phyloP scores from a whole-genome alignment of 2,888 invertebrate genomes.

The Cerceris rybyensis region DNA sequence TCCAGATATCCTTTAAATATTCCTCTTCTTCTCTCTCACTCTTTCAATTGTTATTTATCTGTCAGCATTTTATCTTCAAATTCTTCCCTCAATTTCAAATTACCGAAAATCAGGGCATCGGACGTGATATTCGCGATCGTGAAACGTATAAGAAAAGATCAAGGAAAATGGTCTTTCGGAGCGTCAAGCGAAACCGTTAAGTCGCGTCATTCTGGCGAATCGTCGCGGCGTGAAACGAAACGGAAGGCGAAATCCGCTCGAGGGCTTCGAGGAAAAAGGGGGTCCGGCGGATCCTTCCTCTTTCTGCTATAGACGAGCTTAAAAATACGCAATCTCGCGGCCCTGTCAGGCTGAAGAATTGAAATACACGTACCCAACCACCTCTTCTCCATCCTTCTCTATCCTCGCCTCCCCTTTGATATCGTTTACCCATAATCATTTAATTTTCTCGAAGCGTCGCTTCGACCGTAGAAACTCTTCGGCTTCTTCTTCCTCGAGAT shows the following conservation, averaged over 20 bases:
- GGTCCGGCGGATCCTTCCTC: conserved; percentile 50
- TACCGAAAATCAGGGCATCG: background rate
- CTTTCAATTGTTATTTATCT: background rate
- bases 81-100: background rate
- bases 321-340: conserved; percentile 82
- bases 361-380: conserved; percentile 77
- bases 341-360: conserved; percentile 82
- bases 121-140: conserved; percentile 11
- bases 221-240: conserved; percentile 80
- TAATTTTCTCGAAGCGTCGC: conserved; percentile 76
- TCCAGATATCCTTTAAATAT: background rate
- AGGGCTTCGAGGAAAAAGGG: conserved; percentile 49
- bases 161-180: conserved; percentile 38
- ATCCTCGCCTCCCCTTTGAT: conserved; percentile 74
- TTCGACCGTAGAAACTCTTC: conserved; percentile 35
- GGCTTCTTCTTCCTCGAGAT: conserved; percentile 12
- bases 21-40: background rate
- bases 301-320: conserved; percentile 74
- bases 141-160: conserved; percentile 41
- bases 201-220: conserved; percentile 53
- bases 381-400: conserved; percentile 55
- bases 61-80: background rate
- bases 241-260: conserved; percentile 74
- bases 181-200: conserved; percentile 39
- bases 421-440: conserved; percentile 82